Conservation (phyloP, 2,888 invertebrate species). For the Choristoneura rosaceana region DNA sequence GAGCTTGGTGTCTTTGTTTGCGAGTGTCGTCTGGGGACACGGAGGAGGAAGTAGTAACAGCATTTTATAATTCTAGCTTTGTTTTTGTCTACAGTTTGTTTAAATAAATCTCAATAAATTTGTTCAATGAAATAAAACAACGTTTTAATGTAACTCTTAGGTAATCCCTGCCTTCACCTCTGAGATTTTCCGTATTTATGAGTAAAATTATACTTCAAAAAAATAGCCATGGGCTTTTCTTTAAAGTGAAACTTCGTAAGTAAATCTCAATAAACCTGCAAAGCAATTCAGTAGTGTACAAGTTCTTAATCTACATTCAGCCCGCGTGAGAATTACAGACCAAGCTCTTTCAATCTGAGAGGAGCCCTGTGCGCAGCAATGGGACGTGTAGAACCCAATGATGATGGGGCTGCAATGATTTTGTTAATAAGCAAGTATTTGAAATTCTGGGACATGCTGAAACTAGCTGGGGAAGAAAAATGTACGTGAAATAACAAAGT, state of each 20-base stretch:
- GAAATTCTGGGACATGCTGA: conserved; percentile 56
- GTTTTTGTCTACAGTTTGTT: conserved; percentile 18
- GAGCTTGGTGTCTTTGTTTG: conserved; percentile 34
- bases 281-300: too few species aligned
- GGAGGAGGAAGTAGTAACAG: conserved; percentile 31
- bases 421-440: conserved; percentile 46
- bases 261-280: too few species aligned
- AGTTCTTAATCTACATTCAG: too few species aligned
- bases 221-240: too few species aligned
- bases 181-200: too few species aligned
- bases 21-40: conserved; percentile 15
- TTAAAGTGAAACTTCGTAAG: too few species aligned
- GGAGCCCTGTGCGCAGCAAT: too few species aligned
- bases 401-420: background rate
- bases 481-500: conserved; percentile 73
- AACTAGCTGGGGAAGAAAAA: conserved; percentile 57
- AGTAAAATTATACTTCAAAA: too few species aligned
- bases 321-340: too few species aligned
- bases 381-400: too few species aligned
- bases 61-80: conserved; percentile 33
- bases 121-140: background rate
- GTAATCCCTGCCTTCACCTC: too few species aligned
- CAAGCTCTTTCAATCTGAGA: too few species aligned
- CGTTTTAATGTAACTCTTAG: background rate
- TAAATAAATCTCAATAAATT: conserved; percentile 6